Evolutionary conservation across 2,888 invertebrate genomes (phyloP), one percentile per base, ranked within the genome.

Genomic region (Agrotis exclamationis): DNA sequence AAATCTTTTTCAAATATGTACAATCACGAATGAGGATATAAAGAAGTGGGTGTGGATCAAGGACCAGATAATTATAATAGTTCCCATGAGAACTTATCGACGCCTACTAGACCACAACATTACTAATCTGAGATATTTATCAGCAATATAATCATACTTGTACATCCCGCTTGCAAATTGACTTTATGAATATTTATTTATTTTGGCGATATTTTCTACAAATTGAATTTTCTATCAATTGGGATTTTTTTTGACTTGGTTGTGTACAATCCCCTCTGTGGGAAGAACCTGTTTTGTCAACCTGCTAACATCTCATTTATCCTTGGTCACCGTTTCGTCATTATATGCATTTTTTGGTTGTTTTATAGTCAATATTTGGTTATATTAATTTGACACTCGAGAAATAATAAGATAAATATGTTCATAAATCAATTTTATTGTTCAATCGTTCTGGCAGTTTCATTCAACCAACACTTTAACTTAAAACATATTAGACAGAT

Each of bases 51-150:
- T 47, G 84, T 73, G 54, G 57, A 72, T 48, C 84, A 81, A 84
- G 84, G 84, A 69, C 83, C 48, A 53, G 45, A 59, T 45, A 72
- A 69, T 65, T 64, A 85, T 83, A 70, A 80, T 53, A 56, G 79
- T 81, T 85, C 85, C 72, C 84, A 79, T 79, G 84, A 84, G 84
- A 85, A 84, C 54, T 3, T 59, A 70, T 63, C 51, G 39, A 68
- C 85, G 80, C 85, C 84, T 72, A 83, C 83, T n/a, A 60, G 33
- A 48, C 56, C 11, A 73, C 56, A 74, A 69, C 48, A 74, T 75
- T 72, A 70, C 70, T 67, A 47, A 72, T 39, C 44, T 24, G 11
- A 51, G 78, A 68, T 81, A 62, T 22, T 39, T 51, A 84, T 82
- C 70, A 57, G 20, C 16, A 22, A n/a, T 16, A 14, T 16, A 14